Evolutionary conservation across 1,140 invertebrate species (phyloP), one percentile per base, ranked within the genome.

Genomic region (Neodiprion lecontei): DNA sequence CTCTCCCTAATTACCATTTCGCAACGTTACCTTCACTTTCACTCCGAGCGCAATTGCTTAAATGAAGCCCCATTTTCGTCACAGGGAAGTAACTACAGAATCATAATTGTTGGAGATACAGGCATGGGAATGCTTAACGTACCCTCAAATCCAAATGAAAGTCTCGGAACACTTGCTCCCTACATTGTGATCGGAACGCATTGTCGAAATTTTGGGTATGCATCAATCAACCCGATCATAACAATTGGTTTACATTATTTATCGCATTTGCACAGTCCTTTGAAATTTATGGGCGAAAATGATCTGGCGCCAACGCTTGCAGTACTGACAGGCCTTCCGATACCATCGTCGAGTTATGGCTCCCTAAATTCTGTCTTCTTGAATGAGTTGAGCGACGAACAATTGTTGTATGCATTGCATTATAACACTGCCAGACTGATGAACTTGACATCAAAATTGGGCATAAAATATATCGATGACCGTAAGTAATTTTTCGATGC

Each of bases 301-400:
- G 96, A 97, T 87, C 81, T 98, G 53, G 92, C 93, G 0, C 91
- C 95, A 1, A 95, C 95, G 1, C 83, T 97, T 40, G 91, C 95
- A 0, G 88, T 92, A 72, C 80, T 97, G 1, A 81, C 96, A 21
- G 93, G 93, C 49, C 78, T 95, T 9, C 91, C 93, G 10, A 91
- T 95, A 74, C 96, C 96, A 1, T 87, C 89, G 2, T 91, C 91
- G 77, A 96, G 91, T 81, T 89, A 93, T 11, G 96, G 96, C n/a
- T 87, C 89, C 74, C 78, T 93, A 9, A 89, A 92, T 74, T 88
- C 89, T 0, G 82, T 86, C 73, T 78, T 91, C 71, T 72, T 90
- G 49, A 70, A 72, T 66, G 69, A 66, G 61, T 76, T 89, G 21
- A 78, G 81, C 9, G 76, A 83, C 40, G 80, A 88, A 9, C 85